Evolutionary conservation across 2,113 vertebrate genomes (phyloP).

Genomic region (Centropristis striata): DNA sequence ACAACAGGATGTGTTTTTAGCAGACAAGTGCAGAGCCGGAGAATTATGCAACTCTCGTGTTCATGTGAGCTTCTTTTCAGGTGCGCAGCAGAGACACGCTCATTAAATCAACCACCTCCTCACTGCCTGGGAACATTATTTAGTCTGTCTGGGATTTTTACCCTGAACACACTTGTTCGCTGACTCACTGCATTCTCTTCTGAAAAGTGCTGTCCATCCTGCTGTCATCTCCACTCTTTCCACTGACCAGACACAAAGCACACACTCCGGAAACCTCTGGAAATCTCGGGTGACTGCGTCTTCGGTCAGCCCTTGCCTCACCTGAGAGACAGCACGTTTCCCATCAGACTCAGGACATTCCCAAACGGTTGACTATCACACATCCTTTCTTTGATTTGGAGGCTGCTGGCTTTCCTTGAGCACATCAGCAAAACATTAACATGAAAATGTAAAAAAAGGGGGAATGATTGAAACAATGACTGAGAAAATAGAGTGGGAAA

Average conservation of each 20-base stretch:
- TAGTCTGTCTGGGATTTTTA: slow-evolving; percentile 35
- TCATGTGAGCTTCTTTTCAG: slow-evolving; percentile 45
- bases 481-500: slow-evolving; percentile 17
- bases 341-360: slow-evolving; percentile 45
- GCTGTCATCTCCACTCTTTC: slow-evolving; percentile 50
- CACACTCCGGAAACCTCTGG: slow-evolving; percentile 46
- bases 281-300: slow-evolving; percentile 48
- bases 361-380: slow-evolving; percentile 17
- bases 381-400: slow-evolving; percentile 32
- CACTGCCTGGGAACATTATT: slow-evolving; percentile 43
- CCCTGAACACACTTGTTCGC: slow-evolving; percentile 47
- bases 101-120: slow-evolving; percentile 46
- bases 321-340: slow-evolving; percentile 32
- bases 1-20: slow-evolving; percentile 3
- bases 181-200: slow-evolving; percentile 58
- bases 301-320: slow-evolving; percentile 43
- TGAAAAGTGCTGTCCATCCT: slow-evolving; percentile 36
- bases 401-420: slow-evolving; percentile 5
- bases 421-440: slow-evolving; percentile 85
- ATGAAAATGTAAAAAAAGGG: slow-evolving; percentile 45
- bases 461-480: slow-evolving; percentile 4
- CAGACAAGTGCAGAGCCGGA: slow-evolving; percentile 8
- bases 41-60: neutral
- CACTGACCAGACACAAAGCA: slow-evolving; percentile 48
- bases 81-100: slow-evolving; percentile 23